Conservation (phyloP, 2,113 vertebrate genomes). For the Nibea albiflora region DNA sequence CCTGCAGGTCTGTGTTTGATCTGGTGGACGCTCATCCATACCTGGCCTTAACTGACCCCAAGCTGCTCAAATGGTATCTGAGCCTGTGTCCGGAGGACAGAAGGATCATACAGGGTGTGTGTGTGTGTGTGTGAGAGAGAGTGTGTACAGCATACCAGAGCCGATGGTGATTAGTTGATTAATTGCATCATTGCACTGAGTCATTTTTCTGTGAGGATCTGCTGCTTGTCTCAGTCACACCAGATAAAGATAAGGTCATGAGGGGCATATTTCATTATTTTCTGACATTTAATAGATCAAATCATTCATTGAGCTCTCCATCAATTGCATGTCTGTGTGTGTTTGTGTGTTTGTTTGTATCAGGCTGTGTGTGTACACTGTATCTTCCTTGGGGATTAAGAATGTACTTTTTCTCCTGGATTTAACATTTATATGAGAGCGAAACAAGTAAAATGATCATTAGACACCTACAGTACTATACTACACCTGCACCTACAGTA, state of each 20-base stretch:
- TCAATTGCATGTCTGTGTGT: too few relatives aligned
- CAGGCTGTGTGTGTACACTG: too few relatives aligned
- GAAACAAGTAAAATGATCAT: not conserved
- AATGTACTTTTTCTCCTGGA: not conserved
- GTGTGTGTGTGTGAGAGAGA: conserved; percentile 46
- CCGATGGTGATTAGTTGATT: not conserved
- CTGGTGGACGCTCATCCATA: conserved; percentile 49
- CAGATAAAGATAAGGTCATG: not conserved
- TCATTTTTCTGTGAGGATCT: too few relatives aligned
- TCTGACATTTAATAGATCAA: not conserved
- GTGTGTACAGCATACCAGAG: not conserved
- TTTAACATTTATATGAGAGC: not conserved
- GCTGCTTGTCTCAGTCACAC: too few relatives aligned
- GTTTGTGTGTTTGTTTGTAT: too few relatives aligned
- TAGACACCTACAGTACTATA: not conserved
- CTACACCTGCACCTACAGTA: too few relatives aligned
- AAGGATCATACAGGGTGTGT: conserved; percentile 69
- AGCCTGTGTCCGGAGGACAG: conserved; percentile 62
- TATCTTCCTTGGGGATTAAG: too few relatives aligned
- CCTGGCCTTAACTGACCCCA: conserved; percentile 64
- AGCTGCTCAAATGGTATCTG: conserved; percentile 74
- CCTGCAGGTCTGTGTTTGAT: conserved; percentile 70
- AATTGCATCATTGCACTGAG: too few relatives aligned
- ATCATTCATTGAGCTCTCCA: not conserved
- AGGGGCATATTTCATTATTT: not conserved